Evolutionary conservation across 2,113 vertebrate genomes (phyloP), one percentile per base, ranked within the genome.

Genomic region (Asarcornis scutulata): DNA sequence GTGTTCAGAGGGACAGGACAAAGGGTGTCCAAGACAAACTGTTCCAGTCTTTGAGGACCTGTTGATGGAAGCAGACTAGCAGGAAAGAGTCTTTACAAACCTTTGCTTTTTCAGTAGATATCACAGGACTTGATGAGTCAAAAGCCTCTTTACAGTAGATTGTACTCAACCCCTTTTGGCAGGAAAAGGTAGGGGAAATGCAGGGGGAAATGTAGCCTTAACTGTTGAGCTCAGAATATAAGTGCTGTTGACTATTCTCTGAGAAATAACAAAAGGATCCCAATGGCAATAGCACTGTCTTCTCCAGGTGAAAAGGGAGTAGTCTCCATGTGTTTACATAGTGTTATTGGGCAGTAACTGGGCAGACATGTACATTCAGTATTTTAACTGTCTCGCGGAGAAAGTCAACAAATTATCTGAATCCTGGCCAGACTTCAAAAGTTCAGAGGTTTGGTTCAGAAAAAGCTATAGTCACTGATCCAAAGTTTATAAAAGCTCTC

Each of bases 391-490:
- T 71, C 79, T 91, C 3, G 1, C 0, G 1, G 42, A 89, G 76
- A 90, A 96, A 79, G 82, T 80, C 79, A 92, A 77, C 50, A 95
- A 88, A 93, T 86, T 48, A 46, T 83, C 88, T 91, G 94, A 93
- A 62, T 74, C 46, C 32, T 93, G 59, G 88, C 87, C 89, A 83
- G 83, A 40, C 89, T 91, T 96, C 63, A 91, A 27, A 93, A 93
- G 85, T 93, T 93, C 72, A 89, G 85, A 94, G 69, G 72, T 88
- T 93, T 96, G n/a, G 50, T 92, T 96, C 91, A 96, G 88, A 96
- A 95, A 88, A 77, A 90, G 91, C 88, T 91, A 76, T 52, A 95
- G 79, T 83, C 86, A 78, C 86, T 67, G 79, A 81, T 96, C 87
- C 79, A 95, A 96, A 88, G 73, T 81, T 96, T 80, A 68, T 93